Evolutionary conservation across 2,888 invertebrate species (phyloP).

Genomic region (Tenthredo distinguenda): DNA sequence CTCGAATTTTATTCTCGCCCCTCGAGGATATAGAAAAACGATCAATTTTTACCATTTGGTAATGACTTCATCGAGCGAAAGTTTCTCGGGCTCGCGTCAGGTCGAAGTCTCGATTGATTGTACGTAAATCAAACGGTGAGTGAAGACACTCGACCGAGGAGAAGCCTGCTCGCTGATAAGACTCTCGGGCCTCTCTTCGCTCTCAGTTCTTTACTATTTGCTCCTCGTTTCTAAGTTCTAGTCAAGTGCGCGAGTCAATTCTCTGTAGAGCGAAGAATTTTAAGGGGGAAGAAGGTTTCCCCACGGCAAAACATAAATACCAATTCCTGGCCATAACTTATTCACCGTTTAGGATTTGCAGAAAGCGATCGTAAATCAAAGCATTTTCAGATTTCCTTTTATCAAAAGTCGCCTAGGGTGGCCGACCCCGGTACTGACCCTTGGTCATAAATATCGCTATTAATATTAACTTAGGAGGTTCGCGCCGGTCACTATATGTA

Average conservation of each 20-base stretch:
- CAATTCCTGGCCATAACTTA: constrained; percentile 67
- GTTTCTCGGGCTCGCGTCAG: neutral
- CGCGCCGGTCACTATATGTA: constrained; percentile 1
- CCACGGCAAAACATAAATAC: constrained; percentile 45
- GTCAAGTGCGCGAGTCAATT: neutral
- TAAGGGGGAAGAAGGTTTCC: neutral
- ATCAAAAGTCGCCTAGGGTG: constrained; percentile 67
- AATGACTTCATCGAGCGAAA: neutral
- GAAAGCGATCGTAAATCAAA: constrained; percentile 72
- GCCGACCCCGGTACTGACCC: constrained; percentile 66
- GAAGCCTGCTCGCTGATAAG: constrained; percentile 34
- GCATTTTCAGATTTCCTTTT: constrained; percentile 77
- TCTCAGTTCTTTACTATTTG: neutral
- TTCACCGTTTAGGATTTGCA: constrained; percentile 70
- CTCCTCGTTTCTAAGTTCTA: neutral
- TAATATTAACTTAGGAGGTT: constrained; percentile 77
- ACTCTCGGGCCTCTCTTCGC: constrained; percentile 13
- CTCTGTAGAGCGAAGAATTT: neutral
- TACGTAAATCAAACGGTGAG: neutral
- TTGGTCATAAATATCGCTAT: constrained; percentile 77
- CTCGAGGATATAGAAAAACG: neutral
- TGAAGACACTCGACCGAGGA: constrained; percentile 16
- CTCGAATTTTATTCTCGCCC: neutral
- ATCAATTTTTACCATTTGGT: neutral
- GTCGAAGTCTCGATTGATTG: neutral